Evolutionary conservation across 2,888 invertebrate genomes (phyloP), one percentile per base, ranked within the genome.

Genomic region (Rotaria sp.): DNA sequence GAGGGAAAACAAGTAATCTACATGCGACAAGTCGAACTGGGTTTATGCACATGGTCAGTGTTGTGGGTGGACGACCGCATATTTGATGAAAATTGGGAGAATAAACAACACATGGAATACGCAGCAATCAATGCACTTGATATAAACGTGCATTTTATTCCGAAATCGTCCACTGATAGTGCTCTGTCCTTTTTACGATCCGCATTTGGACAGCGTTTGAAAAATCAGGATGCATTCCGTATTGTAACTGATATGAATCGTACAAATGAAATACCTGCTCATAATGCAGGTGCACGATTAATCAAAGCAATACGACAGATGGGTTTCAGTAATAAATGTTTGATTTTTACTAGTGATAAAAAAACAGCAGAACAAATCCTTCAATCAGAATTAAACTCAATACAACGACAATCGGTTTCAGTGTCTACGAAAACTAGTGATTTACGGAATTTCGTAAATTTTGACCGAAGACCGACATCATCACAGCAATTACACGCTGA

Each of bases 21-120:
- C 15, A 75, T 75, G 75, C 41, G 75, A 45, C 75, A 75, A 75
- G 24, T 75, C 10, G 75, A 75, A 75, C 38, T 75, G 26, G 75
- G 75, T 24, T n/a, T 75, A 7, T 75, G 75, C 15, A 11, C 41
- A 75, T 75, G 75, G 75, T 75, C 75, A 1, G 41, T 75, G 26
- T 45, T 75, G 10, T 75, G 75, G 75, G 75, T 75, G 0, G 75
- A 75, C 18, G 75, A 75, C 26, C 75, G 45, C 3, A 75, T 75
- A 41, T 75, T 75, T 15, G 75, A 41, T 5, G 45, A 75, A 45
- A 7, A 75, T 2, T 75, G 75, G 75, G 41, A 75, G 24, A 75
- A 75, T 26, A 75, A 75, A 45, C 1, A 24, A 11, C 75, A 75
- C 30, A 75, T 75, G 75, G 75, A 75, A 75, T 41, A 41, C 26